Percentiles rank a stretch among this genome's conserved stretches.
Conservation (phyloP, 2,888 invertebrate genomes). For the Cephalotes varians region DNA sequence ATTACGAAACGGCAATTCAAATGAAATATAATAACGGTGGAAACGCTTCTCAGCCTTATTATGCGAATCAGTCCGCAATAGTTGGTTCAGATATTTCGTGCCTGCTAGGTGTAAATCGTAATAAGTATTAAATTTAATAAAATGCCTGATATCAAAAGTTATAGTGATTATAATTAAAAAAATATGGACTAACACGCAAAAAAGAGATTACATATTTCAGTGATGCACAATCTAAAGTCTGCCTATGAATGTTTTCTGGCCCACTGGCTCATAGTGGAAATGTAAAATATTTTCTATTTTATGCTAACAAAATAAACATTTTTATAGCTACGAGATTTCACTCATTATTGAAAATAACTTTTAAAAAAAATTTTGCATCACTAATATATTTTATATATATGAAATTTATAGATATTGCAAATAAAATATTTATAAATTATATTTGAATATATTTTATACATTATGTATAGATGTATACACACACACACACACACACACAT, state of each 20-base stretch:
- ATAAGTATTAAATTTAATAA: conserved; percentile 78
- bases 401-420: conserved; percentile 15
- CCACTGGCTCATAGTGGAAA: too few species aligned
- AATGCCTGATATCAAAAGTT: conserved; percentile 27
- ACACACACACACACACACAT: not conserved
- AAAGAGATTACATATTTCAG: conserved; percentile 18
- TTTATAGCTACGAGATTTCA: too few species aligned
- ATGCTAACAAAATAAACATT: too few species aligned
- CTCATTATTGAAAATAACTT: too few species aligned
- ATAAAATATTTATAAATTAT: conserved; percentile 25
- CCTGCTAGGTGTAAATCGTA: conserved; percentile 81
- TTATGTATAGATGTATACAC: not conserved
- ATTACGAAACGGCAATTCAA: conserved; percentile 97
- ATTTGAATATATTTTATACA: not conserved
- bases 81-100: conserved; percentile 83
- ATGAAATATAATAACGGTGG: conserved; percentile 89
- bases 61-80: conserved; percentile 84
- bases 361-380: too few species aligned
- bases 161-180: conserved; percentile 6
- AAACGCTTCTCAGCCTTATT: conserved; percentile 82
- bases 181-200: conserved; percentile 7
- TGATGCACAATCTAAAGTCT: too few species aligned
- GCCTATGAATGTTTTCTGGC: too few species aligned
- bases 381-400: too few species aligned
- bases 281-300: too few species aligned